These are phyloP conservation scores for Paramormyrops kingsleyae DNA, from an alignment of 2,113 vertebrate genomes.

Conservation along the genomic window DNA sequence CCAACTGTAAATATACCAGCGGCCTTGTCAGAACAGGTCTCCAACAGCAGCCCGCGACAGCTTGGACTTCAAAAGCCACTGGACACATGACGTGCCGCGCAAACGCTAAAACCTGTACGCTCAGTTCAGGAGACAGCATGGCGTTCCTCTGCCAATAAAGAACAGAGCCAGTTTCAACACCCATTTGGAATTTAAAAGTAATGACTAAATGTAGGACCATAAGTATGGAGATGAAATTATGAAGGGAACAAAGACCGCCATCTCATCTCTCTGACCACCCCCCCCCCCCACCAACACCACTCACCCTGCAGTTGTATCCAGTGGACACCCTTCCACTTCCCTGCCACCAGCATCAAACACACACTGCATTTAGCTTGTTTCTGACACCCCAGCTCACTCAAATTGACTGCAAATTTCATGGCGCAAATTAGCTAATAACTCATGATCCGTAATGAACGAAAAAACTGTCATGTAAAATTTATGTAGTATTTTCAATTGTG, in stretches of 20 bases:
- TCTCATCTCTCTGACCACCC: not conserved
- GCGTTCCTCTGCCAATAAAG: not conserved
- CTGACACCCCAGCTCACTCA: conserved; percentile 58
- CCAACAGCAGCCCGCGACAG: conserved; percentile 57
- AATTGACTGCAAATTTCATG: conserved; percentile 52
- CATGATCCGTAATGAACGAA: conserved; percentile 54
- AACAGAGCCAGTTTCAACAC: not conserved
- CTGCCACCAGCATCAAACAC: conserved; percentile 38
- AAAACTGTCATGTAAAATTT: conserved; percentile 53
- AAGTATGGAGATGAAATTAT: conserved; percentile 2
- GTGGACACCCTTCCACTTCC: conserved; percentile 1
- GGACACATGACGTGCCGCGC: not conserved
- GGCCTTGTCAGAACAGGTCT: conserved; percentile 66
- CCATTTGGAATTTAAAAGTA: not conserved
- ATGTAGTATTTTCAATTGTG: conserved; percentile 50
- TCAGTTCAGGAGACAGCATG: not conserved
- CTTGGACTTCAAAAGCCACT: conserved; percentile 46
- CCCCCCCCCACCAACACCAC: not conserved
- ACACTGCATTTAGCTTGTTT: conserved; percentile 48
- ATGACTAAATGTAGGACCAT: not conserved
- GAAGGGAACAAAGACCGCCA: conserved; percentile 8
- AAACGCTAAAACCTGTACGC: not conserved
- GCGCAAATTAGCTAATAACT: conserved; percentile 62
- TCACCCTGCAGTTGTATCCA: conserved; percentile 7
- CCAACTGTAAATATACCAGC: conserved; percentile 71